Evolutionary conservation across 2,888 invertebrate genomes (phyloP).

Genomic region (Timema podura): DNA sequence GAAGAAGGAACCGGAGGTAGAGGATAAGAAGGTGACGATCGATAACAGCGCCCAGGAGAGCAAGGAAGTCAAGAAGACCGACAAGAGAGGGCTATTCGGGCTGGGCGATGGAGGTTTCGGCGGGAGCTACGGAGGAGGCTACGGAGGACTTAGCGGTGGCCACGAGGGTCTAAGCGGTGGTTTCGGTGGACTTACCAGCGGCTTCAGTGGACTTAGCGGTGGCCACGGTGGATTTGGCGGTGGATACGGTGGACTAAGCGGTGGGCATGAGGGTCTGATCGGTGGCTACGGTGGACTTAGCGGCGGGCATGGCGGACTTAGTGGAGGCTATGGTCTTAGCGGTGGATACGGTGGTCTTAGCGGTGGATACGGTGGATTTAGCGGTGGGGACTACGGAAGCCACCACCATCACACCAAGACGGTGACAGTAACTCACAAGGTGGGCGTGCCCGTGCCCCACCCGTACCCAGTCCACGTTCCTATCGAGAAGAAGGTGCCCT

Average conservation of each 20-base stretch:
- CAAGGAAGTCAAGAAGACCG: slow-evolving; percentile 19
- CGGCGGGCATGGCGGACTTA: background rate
- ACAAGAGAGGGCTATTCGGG: slow-evolving; percentile 19
- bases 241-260: no score
- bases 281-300: slow-evolving; percentile 4
- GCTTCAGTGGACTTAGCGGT: no score
- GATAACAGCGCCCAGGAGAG: background rate
- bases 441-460: slow-evolving; percentile 21
- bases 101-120: slow-evolving; percentile 10
- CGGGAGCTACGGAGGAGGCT: background rate
- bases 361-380: background rate
- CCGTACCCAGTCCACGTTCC: slow-evolving; percentile 29
- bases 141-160: background rate
- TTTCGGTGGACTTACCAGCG: no score
- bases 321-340: background rate
- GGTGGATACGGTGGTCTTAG: slow-evolving; percentile 8
- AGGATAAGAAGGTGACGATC: slow-evolving; percentile 5
- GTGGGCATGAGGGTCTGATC: background rate
- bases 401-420: slow-evolving; percentile 18
- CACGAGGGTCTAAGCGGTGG: slow-evolving; percentile 9
- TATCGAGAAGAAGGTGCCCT: slow-evolving; percentile 52
- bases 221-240: no score
- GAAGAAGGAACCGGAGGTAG: background rate
- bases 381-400: background rate
- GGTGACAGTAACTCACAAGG: slow-evolving; percentile 22